Percentiles rank a stretch among this genome's conserved stretches.
Evolutionary conservation across 2,113 vertebrate species (phyloP).

Genomic region (Gulo gulo): DNA sequence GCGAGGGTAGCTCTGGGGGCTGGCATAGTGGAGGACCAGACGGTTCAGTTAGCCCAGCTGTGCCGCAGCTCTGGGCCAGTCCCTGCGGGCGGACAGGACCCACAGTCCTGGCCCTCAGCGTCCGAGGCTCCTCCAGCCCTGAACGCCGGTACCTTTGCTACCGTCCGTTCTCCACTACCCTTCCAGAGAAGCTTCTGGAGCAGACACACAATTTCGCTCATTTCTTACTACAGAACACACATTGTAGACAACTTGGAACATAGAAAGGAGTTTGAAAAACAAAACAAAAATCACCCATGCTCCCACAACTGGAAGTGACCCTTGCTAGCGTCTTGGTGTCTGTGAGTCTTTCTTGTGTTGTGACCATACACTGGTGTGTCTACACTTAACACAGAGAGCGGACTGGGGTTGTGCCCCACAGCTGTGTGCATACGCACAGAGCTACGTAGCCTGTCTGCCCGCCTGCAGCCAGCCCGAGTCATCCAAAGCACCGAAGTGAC

Average conservation of each 20-base stretch:
- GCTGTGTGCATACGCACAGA: fast-evolving
- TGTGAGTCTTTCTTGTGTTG: neutral
- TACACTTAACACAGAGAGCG: neutral
- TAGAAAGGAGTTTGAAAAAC: neutral
- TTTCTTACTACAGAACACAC: neutral
- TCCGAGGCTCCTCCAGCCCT: neutral
- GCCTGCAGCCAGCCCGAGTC: neutral
- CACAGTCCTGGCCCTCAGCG: too few relatives aligned
- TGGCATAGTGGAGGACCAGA: neutral
- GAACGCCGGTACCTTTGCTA: neutral
- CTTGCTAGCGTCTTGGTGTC: neutral
- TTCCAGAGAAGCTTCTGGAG: neutral
- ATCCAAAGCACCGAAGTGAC: neutral
- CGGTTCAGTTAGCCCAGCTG: neutral
- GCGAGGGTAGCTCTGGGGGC: neutral
- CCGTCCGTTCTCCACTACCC: neutral
- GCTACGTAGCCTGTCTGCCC: neutral
- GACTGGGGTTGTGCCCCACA: fast-evolving
- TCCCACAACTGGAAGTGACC: neutral
- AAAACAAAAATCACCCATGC: neutral
- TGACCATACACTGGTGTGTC: neutral
- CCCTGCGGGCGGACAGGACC: fast-evolving
- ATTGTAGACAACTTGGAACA: neutral
- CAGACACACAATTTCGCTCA: neutral
- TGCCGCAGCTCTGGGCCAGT: neutral